These are phyloP conservation scores for Lucinisca nassula DNA, from an alignment of 2,888 invertebrate species.

Conservation along the genomic window DNA sequence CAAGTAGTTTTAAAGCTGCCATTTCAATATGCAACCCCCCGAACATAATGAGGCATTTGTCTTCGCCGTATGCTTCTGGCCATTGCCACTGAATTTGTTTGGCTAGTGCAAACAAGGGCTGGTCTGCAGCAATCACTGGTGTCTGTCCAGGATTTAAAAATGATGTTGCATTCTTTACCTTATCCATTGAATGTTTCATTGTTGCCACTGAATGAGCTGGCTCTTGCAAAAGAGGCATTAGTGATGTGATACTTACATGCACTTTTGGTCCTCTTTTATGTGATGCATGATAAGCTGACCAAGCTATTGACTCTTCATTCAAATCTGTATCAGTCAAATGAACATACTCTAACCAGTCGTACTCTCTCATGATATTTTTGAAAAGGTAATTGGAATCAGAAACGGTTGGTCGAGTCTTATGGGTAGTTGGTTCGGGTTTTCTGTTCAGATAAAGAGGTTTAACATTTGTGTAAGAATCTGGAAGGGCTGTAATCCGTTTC, in stretches of 20 bases:
- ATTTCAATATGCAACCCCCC: too few relatives aligned
- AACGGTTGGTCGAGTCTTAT: too few relatives aligned
- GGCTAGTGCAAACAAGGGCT: too few relatives aligned
- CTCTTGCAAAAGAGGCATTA: not conserved
- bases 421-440: not conserved
- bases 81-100: too few relatives aligned
- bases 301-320: not conserved
- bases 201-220: not conserved
- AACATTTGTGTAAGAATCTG: not conserved
- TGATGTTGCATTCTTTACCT: not conserved
- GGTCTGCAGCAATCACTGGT: too few relatives aligned
- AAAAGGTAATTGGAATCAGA: not conserved
- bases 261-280: not conserved
- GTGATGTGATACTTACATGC: not conserved
- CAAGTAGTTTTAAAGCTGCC: too few relatives aligned
- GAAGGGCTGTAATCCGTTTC: not conserved
- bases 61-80: too few relatives aligned
- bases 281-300: not conserved
- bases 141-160: too few relatives aligned
- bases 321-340: not conserved
- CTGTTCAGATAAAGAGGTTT: not conserved
- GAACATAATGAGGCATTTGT: too few relatives aligned
- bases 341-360: not conserved
- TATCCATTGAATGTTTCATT: not conserved
- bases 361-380: not conserved